phyloP scores from a whole-genome alignment of 2,113 vertebrate genomes.

The Oceanodroma tethys region DNA sequence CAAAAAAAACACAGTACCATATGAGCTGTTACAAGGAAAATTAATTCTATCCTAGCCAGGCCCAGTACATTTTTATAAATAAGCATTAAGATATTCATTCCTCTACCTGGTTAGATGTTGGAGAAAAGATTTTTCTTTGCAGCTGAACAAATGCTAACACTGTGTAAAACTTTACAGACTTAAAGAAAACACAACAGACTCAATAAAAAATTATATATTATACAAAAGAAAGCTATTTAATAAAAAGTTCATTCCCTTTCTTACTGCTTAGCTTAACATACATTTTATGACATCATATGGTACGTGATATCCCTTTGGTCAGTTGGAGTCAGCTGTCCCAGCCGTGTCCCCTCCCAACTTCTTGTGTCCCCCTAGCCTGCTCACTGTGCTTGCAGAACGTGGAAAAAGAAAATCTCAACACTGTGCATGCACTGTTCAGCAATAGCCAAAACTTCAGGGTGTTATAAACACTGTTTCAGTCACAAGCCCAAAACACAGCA shows the following conservation, averaged over 20 bases:
- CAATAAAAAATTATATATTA: background rate
- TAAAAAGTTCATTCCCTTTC: background rate
- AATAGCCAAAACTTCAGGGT: background rate
- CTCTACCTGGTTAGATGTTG: background rate
- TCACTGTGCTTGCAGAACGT: fast-evolving
- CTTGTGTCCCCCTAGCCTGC: background rate
- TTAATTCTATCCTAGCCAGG: background rate
- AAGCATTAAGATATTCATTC: background rate
- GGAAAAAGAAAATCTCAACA: background rate
- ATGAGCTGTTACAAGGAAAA: background rate
- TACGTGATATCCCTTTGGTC: background rate
- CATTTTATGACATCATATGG: background rate
- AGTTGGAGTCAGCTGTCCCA: background rate
- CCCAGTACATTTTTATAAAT: background rate
- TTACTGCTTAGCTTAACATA: background rate
- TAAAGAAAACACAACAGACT: background rate
- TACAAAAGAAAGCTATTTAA: background rate
- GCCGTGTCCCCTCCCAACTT: fast-evolving
- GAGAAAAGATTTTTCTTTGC: background rate
- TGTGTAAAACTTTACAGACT: background rate
- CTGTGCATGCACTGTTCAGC: background rate
- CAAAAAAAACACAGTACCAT: background rate
- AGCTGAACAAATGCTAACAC: background rate
- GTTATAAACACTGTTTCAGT: background rate
- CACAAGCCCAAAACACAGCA: background rate